Conservation (phyloP, 2,113 vertebrate species). For the Proterorhinus semilunaris region DNA sequence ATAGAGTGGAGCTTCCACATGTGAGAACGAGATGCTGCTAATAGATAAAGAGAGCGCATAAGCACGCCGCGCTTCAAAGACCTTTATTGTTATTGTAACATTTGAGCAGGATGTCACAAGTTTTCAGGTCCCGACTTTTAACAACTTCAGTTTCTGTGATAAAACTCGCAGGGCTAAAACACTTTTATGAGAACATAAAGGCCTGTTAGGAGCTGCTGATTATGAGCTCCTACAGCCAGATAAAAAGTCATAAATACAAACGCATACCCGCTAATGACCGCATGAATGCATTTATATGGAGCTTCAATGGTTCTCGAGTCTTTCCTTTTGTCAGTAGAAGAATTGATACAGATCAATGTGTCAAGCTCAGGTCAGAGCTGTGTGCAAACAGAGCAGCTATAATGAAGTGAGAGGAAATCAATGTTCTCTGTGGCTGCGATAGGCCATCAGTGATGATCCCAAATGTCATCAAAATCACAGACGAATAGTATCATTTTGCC, state of each 20-base stretch:
- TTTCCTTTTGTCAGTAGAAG: constrained; percentile 28
- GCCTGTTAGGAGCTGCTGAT: background rate
- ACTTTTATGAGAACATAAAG: constrained; percentile 1
- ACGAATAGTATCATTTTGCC: background rate
- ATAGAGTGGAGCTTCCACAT: constrained; percentile 70
- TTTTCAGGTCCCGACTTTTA: constrained; percentile 13
- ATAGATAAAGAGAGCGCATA: constrained; percentile 62
- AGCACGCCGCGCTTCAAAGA: constrained; percentile 36
- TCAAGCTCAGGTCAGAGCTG: constrained; percentile 42
- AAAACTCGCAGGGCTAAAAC: background rate
- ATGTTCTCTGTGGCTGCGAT: constrained; percentile 26
- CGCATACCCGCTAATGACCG: constrained; percentile 12
- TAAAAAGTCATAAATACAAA: background rate
- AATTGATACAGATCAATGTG: constrained; percentile 43
- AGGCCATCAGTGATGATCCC: background rate
- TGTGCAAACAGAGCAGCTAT: constrained; percentile 25
- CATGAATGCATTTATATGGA: constrained; percentile 30
- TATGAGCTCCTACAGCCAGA: background rate
- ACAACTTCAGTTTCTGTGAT: constrained; percentile 4
- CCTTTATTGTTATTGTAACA: constrained; percentile 29
- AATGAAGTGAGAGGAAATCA: constrained; percentile 41
- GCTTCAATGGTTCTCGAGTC: constrained; percentile 20
- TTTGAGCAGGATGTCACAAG: constrained; percentile 11
- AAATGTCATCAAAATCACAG: background rate
- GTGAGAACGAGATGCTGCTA: constrained; percentile 68